Conservation (phyloP, 1,140 invertebrate species). For the Drosophila setifemur region DNA sequence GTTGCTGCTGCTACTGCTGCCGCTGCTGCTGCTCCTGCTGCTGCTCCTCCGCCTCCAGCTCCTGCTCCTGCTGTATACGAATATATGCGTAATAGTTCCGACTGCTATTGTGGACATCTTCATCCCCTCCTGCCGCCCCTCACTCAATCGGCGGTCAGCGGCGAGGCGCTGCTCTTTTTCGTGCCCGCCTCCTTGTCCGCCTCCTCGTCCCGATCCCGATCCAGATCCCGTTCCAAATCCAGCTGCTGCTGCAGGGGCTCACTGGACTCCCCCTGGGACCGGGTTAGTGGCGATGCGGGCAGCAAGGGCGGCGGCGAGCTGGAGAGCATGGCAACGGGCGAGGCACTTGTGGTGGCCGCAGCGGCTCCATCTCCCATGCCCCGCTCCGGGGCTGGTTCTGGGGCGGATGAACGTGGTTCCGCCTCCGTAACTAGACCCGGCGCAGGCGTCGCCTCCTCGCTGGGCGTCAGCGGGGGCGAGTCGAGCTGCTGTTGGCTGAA, state of each 20-base stretch:
- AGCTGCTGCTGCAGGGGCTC: conserved; percentile 33
- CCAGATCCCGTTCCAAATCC: too few species aligned
- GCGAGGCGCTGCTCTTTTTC: conserved; percentile 48
- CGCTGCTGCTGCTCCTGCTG: conserved; percentile 2
- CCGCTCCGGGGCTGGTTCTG: conserved; percentile 48
- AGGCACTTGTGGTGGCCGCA: conserved; percentile 68
- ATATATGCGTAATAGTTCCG: conserved; percentile 47
- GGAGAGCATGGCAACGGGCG: conserved; percentile 74
- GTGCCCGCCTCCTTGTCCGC: neutral
- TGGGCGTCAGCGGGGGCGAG: conserved; percentile 54
- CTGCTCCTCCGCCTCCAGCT: neutral
- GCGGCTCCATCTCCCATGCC: conserved; percentile 79
- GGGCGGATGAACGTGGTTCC: neutral
- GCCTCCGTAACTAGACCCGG: neutral
- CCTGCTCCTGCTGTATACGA: conserved; percentile 29
- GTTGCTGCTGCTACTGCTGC: conserved; percentile 4
- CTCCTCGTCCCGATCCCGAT: conserved; percentile 10
- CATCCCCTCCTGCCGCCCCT: conserved; percentile 1
- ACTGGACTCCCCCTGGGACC: conserved; percentile 39
- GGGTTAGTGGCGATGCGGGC: conserved; percentile 17
- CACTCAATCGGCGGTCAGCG: conserved; percentile 62
- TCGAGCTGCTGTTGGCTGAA: conserved; percentile 74
- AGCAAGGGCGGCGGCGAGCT: conserved; percentile 74
- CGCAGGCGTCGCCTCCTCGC: conserved; percentile 3
- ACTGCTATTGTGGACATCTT: conserved; percentile 10